phyloP scores from a whole-genome alignment of 2,797 vertebrate species.

The Allobates femoralis region DNA sequence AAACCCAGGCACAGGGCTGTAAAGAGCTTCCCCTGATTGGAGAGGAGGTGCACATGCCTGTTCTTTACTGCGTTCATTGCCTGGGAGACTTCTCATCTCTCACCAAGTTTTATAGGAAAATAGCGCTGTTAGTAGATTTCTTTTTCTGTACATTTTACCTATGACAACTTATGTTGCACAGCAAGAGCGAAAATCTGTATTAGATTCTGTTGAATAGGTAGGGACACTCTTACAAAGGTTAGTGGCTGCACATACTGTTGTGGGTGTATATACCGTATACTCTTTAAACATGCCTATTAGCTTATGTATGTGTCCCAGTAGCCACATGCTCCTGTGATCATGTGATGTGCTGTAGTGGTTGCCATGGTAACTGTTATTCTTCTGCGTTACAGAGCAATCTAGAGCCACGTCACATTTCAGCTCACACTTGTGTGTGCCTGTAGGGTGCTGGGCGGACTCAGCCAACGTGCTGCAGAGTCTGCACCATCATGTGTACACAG shows the following conservation, averaged over 20 bases:
- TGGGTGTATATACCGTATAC: background rate
- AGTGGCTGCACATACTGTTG: background rate
- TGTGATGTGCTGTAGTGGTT: slow-evolving; percentile 62
- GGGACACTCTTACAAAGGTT: background rate
- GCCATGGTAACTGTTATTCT: slow-evolving; percentile 53
- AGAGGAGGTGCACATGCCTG: too few relatives aligned
- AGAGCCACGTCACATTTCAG: slow-evolving; percentile 55
- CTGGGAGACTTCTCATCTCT: too few relatives aligned
- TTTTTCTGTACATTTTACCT: too few relatives aligned
- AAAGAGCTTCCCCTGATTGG: too few relatives aligned
- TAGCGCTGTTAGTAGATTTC: too few relatives aligned
- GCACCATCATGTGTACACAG: background rate
- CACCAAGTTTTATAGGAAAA: too few relatives aligned
- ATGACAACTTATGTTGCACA: too few relatives aligned
- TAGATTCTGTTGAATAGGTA: background rate
- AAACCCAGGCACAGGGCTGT: too few relatives aligned
- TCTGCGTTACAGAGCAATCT: slow-evolving; percentile 43
- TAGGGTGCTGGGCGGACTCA: slow-evolving; percentile 32
- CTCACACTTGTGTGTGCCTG: slow-evolving; percentile 39
- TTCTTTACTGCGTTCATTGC: too few relatives aligned
- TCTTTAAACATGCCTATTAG: background rate
- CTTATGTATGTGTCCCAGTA: slow-evolving; percentile 17
- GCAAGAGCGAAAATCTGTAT: too few relatives aligned
- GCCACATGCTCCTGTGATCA: slow-evolving; percentile 51
- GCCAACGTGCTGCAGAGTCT: slow-evolving; percentile 15